A percentile compares a stretch with the other conserved stretches of the same genome.
Evolutionary conservation across 2,888 invertebrate species (phyloP).

Genomic region (Hyalella azteca): DNA sequence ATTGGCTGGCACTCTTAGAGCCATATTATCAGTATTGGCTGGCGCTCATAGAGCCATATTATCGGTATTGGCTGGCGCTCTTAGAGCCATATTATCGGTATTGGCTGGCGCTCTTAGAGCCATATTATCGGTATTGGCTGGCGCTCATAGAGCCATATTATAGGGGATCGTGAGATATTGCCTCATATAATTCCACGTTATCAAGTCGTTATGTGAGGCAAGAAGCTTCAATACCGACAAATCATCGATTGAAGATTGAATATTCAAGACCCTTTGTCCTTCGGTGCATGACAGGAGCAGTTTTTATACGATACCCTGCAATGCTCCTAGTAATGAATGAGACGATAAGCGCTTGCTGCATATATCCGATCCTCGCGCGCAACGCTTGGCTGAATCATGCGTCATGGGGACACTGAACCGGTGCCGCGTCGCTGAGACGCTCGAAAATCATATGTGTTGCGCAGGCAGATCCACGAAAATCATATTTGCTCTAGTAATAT

Average conservation of each 20-base stretch:
- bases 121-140: too few relatives aligned
- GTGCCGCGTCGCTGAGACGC: too few relatives aligned
- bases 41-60: background rate
- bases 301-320: background rate
- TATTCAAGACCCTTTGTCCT: constrained; percentile 2
- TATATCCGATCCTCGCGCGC: background rate
- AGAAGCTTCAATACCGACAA: constrained; percentile 3
- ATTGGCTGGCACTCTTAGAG: too few relatives aligned
- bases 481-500: too few relatives aligned
- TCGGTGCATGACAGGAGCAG: background rate
- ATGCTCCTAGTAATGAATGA: background rate
- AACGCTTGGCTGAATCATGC: background rate
- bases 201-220: background rate
- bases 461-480: too few relatives aligned
- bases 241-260: constrained; percentile 10
- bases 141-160: background rate
- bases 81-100: too few relatives aligned
- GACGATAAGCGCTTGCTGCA: background rate
- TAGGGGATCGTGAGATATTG: background rate
- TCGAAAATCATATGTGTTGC: too few relatives aligned
- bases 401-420: too few relatives aligned
- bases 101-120: too few relatives aligned
- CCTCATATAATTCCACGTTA: background rate
- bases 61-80: constrained; percentile 6
- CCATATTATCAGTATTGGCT: too few relatives aligned